Evolutionary conservation across 1,140 invertebrate genomes (phyloP).

Genomic region (Latrodectus geometricus): DNA sequence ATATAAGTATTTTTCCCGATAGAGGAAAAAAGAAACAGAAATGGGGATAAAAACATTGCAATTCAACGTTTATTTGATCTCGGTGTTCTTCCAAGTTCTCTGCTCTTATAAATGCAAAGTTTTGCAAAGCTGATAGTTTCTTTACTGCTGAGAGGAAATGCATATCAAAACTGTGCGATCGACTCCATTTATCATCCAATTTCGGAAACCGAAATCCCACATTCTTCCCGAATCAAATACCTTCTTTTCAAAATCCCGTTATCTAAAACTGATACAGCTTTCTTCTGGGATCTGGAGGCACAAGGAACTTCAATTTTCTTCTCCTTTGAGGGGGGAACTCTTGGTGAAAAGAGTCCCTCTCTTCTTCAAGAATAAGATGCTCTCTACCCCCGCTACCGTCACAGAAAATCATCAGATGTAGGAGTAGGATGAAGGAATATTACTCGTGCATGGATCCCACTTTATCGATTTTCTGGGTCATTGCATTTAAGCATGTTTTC

Average conservation of each 20-base stretch:
- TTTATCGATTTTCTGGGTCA: constrained; percentile 51
- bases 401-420: constrained; percentile 29
- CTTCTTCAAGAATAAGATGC: neutral
- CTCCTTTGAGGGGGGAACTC: constrained; percentile 8
- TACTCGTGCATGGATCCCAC: constrained; percentile 32
- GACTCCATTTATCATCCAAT: neutral
- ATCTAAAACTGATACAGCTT: constrained; percentile 31
- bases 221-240: neutral
- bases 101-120: too few species aligned
- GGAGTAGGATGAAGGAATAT: constrained; percentile 11
- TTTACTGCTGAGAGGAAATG: too few species aligned
- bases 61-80: too few species aligned
- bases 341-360: constrained; percentile 19
- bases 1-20: too few species aligned
- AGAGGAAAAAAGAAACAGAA: too few species aligned
- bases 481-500: constrained; percentile 23
- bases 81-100: too few species aligned
- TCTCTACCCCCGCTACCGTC: neutral
- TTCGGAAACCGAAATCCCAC: neutral
- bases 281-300: neutral
- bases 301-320: constrained; percentile 28
- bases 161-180: too few species aligned
- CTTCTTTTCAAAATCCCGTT: constrained; percentile 7
- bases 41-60: too few species aligned
- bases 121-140: too few species aligned